Percentiles rank a stretch among this genome's conserved stretches.
These are phyloP conservation scores for Brachypodius melanocephalos DNA, from an alignment of 2,113 vertebrate species.

Conservation along the genomic window DNA sequence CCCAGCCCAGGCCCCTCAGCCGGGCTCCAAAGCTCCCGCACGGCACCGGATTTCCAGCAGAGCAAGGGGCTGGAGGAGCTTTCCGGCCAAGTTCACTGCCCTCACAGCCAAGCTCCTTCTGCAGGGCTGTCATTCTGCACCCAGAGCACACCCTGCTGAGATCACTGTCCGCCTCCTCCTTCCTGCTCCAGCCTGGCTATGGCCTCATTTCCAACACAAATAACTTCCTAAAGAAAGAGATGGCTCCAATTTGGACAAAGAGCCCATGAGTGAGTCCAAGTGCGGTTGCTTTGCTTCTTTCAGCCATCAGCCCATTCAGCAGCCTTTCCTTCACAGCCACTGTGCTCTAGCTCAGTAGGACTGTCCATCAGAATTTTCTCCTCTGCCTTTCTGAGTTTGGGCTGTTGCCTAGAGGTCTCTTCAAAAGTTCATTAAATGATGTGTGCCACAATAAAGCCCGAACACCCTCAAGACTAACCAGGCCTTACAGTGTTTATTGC, in stretches of 20 bases:
- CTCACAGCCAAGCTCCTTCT: background rate
- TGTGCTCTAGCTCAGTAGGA: slow-evolving; percentile 11
- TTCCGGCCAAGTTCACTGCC: background rate
- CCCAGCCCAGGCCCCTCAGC: background rate
- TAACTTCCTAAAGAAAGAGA: slow-evolving; percentile 24
- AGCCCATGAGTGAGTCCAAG: background rate
- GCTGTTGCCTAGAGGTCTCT: slow-evolving; percentile 25
- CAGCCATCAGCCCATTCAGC: slow-evolving; percentile 25
- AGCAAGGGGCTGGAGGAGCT: background rate
- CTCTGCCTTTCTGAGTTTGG: slow-evolving; percentile 35
- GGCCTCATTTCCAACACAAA: slow-evolving; percentile 54
- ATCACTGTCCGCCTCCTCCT: slow-evolving; percentile 28
- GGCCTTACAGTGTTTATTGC: background rate
- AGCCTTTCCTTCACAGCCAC: background rate
- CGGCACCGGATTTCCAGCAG: background rate
- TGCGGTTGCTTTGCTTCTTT: slow-evolving; percentile 25
- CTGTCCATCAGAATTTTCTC: slow-evolving; percentile 60
- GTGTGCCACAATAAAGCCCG: background rate
- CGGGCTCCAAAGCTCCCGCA: background rate
- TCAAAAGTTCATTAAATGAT: background rate
- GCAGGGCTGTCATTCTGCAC: background rate
- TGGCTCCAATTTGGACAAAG: slow-evolving; percentile 36
- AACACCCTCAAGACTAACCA: background rate
- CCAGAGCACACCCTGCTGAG: slow-evolving; percentile 4
- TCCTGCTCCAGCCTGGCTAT: slow-evolving; percentile 31